Base-by-base conservation (phyloP, 2,113 vertebrate species). In the Maccullochella peelii region DNA sequence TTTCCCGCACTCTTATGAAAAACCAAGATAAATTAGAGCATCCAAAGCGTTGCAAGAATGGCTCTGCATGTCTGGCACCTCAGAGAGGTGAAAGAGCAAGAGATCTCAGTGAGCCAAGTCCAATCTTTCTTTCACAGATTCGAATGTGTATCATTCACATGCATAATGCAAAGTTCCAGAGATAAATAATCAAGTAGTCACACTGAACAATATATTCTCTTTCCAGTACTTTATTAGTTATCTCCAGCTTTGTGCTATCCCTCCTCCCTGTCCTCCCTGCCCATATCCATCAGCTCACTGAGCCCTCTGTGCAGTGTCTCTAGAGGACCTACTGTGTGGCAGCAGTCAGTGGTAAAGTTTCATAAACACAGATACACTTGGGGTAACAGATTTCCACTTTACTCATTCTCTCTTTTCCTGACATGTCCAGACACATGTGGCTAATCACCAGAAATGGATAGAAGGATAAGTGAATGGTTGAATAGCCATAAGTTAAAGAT, bases 351-450 rank as follows among this genome's bases (percentile, higher is more conserved):
- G 86, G 63, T 93, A 82, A 79, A 73, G 86, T 94, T 93, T 92
- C 88, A 89, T 85, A 91, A 94, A 93, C 90, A 91, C 79, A 85
- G 90, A 89, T 86, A 75, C 85, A 86, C 86, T 91, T 55, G 47
- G 62, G 86, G 71, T 82, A 83, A 88, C 88, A 89, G 76, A 67
- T 84, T 84, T 81, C 78, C 75, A 73, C 79, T 72, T 76, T 58
- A 85, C 76, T 77, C 80, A 62, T 80, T 90, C 83, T 70, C 74
- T 68, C 75, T 70, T 72, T 61, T 66, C 27, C 77, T 91, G 90
- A 93, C 85, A 76, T 83, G 76, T 72, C 49, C 75, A 61, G 82
- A 94, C 95, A 95, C 90, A 92, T 95, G 94, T 73, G 77, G 55
- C 81, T 71, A 84, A 82, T 90, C 85, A 87, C 72, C 89, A 83